These are phyloP conservation scores for Globia sparganii DNA, from an alignment of 2,888 invertebrate species.

Conservation along the genomic window DNA sequence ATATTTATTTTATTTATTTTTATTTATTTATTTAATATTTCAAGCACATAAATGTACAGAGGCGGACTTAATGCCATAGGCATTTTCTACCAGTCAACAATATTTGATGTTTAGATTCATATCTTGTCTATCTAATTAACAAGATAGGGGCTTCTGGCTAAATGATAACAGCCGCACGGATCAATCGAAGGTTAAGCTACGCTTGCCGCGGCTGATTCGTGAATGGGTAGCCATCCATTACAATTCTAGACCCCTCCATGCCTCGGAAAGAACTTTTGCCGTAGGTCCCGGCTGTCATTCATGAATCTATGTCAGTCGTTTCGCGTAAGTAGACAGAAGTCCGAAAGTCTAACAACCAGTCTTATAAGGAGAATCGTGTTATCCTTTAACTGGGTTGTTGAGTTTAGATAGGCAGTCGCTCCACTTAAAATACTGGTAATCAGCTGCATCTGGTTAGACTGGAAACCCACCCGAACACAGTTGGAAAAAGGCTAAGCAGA, in stretches of 20 bases:
- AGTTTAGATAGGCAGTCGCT: neutral
- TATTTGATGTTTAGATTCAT: neutral
- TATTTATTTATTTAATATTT: too few species aligned
- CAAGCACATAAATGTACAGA: too few species aligned
- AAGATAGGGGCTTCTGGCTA: neutral
- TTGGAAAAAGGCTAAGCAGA: neutral
- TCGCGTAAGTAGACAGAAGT: neutral
- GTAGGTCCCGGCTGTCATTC: neutral
- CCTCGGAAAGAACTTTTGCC: neutral
- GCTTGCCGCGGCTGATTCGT: neutral
- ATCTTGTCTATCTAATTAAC: neutral
- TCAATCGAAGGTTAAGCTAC: too few species aligned
- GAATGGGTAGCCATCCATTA: neutral
- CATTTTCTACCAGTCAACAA: too few species aligned
- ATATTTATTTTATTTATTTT: too few species aligned
- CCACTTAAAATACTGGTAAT: too few species aligned
- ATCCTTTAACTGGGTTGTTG: too few species aligned
- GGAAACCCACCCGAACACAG: too few species aligned
- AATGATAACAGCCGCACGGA: neutral
- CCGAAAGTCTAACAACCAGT: neutral
- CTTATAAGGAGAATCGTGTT: too few species aligned
- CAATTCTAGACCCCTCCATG: neutral
- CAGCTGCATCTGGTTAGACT: too few species aligned
- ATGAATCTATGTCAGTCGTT: neutral
- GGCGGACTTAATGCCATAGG: too few species aligned